Evolutionary conservation across 1,140 invertebrate species (phyloP), one percentile per base, ranked within the genome.

Genomic region (Drosophila sp.): DNA sequence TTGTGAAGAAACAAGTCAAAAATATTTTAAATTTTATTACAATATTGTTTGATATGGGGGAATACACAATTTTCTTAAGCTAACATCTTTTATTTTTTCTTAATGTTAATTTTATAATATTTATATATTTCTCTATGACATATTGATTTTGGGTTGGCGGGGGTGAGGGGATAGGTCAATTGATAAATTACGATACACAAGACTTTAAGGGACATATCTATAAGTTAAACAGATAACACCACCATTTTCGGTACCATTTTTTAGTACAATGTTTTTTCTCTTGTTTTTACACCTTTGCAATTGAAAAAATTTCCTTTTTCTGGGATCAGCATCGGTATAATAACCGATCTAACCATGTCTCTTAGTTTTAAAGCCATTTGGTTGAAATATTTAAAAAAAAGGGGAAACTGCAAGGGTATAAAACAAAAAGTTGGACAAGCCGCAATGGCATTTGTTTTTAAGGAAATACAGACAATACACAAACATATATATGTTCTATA

Each of bases 121-220:
- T 35, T 47, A 47, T 47, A 47, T 47, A 47, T 25, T 47, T 47
- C 6, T 47, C 44, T 47, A 47, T 25, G 44, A 47, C 44, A 47
- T 47, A 47, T 47, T 47, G 23, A 25, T 23, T 47, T 47, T 25
- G 10, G 10, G 10, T 17, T 41, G 40, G 11, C 8, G 1, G 17
- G 6, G 17, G n/a, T 5, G 10, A 47, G 17, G 44, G 44, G 17
- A 47, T 25, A 23, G 5, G 17, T 47, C 41, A 47, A 47, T 47
- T 47, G 41, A 47, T 47, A 47, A 47, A 47, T 47, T 47, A 47
- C 44, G 44, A 47, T 47, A 47, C 44, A 47, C 17, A 47, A 47
- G 17, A 47, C 23, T 2, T 47, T 23, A 25, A 8, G 41, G n/a
- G 17, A 47, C 44, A 47, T 47, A 25, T 10, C 33, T 47, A 47